phyloP scores from a whole-genome alignment of 2,888 invertebrate genomes.

The Lepidonotus clava region DNA sequence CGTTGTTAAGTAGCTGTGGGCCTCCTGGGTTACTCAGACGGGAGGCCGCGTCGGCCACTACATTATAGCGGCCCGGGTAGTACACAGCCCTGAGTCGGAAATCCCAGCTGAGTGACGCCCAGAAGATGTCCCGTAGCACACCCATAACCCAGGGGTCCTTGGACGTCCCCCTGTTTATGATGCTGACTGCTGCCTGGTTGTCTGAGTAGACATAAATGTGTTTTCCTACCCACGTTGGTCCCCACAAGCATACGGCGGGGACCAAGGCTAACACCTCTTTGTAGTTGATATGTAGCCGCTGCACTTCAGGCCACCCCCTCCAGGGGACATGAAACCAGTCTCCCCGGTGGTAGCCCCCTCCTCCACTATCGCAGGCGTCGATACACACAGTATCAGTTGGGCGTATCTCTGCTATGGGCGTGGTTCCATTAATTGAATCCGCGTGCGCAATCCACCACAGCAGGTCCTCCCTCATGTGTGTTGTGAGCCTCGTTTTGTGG shows the following conservation, averaged over 20 bases:
- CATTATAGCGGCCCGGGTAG: not conserved
- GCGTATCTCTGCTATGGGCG: not conserved
- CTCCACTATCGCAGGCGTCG: not conserved
- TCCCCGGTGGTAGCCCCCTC: not conserved
- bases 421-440: not conserved
- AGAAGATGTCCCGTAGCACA: not conserved
- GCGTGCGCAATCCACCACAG: constrained; percentile 10
- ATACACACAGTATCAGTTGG: not conserved
- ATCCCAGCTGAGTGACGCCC: not conserved
- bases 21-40: not conserved
- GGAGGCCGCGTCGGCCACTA: not conserved
- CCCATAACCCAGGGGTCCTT: not conserved
- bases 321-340: constrained; percentile 19
- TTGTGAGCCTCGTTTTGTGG: not conserved
- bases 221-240: not conserved
- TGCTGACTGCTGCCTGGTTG: not conserved
- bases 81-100: constrained; percentile 1
- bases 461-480: not conserved
- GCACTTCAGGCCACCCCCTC: not conserved
- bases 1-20: not conserved
- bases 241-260: not conserved
- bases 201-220: not conserved
- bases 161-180: constrained; percentile 45
- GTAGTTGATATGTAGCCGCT: not conserved
- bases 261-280: constrained; percentile 4